phyloP scores from a whole-genome alignment of 2,888 invertebrate genomes.

The Euspilapteryx auroguttella region DNA sequence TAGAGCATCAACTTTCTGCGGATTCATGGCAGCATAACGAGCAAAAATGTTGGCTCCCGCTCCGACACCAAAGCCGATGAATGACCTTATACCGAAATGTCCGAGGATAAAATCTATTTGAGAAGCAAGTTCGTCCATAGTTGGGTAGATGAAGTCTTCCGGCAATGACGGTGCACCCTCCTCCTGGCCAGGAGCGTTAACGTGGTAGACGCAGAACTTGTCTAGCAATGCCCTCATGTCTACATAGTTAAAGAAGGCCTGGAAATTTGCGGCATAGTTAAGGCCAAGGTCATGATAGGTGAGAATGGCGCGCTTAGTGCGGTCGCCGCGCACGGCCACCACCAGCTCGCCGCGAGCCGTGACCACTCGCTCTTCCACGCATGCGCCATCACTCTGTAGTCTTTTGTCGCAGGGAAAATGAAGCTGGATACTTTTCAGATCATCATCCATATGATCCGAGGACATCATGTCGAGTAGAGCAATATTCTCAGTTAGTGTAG shows the following conservation, averaged over 20 bases:
- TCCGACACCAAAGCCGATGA: constrained; percentile 97
- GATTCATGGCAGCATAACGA: constrained; percentile 84
- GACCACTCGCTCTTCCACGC: constrained; percentile 75
- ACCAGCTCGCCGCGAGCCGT: constrained; percentile 90
- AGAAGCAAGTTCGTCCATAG: constrained; percentile 93
- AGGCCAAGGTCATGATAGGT: constrained; percentile 99
- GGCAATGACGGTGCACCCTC: constrained; percentile 91
- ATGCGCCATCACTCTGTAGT: constrained; percentile 53
- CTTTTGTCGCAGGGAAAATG: constrained; percentile 79
- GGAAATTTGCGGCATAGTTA: constrained; percentile 93
- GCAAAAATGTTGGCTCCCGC: constrained; percentile 96
- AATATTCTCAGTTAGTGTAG: constrained; percentile 41
- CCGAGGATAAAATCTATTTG: constrained; percentile 89
- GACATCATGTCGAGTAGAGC: constrained; percentile 67
- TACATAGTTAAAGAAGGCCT: constrained; percentile 91
- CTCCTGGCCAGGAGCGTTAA: constrained; percentile 98
- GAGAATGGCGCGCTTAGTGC: constrained; percentile 88
- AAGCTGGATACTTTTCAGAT: constrained; percentile 87
- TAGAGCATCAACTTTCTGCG: constrained; percentile 87
- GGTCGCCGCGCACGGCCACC: constrained; percentile 93
- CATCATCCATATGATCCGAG: constrained; percentile 87
- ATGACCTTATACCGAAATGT: constrained; percentile 84
- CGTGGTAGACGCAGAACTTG: constrained; percentile 96
- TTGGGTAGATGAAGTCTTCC: constrained; percentile 87
- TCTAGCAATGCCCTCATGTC: constrained; percentile 87